Base-by-base conservation (phyloP, 2,888 invertebrate species). In the Melinopterus prodromus region DNA sequence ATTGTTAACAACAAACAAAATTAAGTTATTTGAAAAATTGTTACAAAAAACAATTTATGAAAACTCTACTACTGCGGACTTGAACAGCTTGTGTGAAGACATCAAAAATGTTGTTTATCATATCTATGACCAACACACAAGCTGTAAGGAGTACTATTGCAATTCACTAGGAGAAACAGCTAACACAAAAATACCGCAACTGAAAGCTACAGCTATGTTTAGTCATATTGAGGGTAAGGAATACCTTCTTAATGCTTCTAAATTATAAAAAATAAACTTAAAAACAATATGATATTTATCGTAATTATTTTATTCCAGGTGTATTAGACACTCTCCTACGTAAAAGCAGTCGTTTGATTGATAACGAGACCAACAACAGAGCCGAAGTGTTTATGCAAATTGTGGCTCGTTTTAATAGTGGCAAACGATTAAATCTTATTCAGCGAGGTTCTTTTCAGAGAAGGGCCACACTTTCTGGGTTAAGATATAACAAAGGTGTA, bases 381-480 rank as follows among this genome's bases (percentile, higher is more conserved):
- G 85, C 85, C 5, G 86, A 86, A 81, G 70, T 81, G 14, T 86
- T 84, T 74, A 85, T 86, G 78, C 83, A 81, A 15, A 81, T 84
- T 5, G 82, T 86, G 2, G 84, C 86, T 3, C 85, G 86, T 81
- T 84, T 83, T 78, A 81, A 83, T 6, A 85, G 85, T 3, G 87
- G 86, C 0, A 87, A 86, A 83, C 72, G 85, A 77, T 84, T 84
- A 12, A 86, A 87, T 79, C 84, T 82, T 81, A 69, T 83, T 12
- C 69, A 80, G 75, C 83, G 80, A 77, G 77, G 84, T 14, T 83
- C 83, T 5, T 88, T 86, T 76, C 82, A 85, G 83, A 83, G 79
- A 12, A 82, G 86, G 74, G 85, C 84, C 69, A 77, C 81, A 7
- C 85, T 85, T n/a, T 84, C 87, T 6, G 85, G 83, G 6, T 78